These are phyloP conservation scores for Eretmochelys imbricata DNA, from an alignment of 2,113 vertebrate genomes.

Conservation along the genomic window DNA sequence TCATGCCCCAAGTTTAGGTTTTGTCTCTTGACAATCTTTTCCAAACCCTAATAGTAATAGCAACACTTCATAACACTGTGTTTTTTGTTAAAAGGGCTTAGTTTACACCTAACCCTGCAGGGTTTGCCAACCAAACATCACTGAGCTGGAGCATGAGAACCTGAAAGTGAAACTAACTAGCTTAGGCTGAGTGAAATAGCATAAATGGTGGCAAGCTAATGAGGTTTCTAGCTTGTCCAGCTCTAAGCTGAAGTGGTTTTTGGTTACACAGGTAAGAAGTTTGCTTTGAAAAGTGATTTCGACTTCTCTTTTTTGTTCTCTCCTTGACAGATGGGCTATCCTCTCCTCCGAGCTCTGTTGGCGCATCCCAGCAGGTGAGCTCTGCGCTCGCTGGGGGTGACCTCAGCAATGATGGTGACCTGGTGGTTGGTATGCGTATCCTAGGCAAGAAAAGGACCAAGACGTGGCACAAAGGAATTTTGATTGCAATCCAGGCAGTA, in stretches of 20 bases:
- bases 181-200: neutral
- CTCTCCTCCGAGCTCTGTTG: neutral
- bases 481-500: slow-evolving; percentile 89
- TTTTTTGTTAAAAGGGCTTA: neutral
- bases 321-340: slow-evolving; percentile 16
- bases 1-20: accelerated
- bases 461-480: slow-evolving; percentile 93
- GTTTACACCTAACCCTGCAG: neutral
- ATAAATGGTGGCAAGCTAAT: neutral
- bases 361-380: neutral
- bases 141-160: neutral
- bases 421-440: slow-evolving; percentile 90
- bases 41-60: accelerated
- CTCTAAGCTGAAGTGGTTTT: accelerated
- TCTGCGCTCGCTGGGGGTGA: slow-evolving; percentile 70
- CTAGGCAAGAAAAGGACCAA: slow-evolving; percentile 97
- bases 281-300: neutral
- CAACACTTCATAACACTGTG: accelerated
- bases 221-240: accelerated
- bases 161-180: neutral
- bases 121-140: neutral
- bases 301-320: neutral
- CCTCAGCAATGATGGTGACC: slow-evolving; percentile 87
- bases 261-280: accelerated
- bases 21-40: neutral